These are phyloP conservation scores for Syritta pipiens DNA, from an alignment of 2,888 invertebrate genomes.

Conservation along the genomic window DNA sequence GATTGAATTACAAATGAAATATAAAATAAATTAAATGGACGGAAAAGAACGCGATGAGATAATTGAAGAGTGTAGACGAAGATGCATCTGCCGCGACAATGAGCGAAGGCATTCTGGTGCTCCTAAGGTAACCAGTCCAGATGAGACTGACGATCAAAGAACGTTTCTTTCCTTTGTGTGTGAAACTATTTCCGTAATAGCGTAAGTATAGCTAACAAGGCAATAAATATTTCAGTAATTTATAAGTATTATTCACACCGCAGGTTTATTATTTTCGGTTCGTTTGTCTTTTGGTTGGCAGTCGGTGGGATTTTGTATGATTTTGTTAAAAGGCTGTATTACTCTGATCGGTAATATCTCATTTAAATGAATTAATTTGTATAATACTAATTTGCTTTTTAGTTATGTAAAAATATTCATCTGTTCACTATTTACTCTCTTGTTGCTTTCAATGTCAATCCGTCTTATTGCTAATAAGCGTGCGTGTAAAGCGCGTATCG, in stretches of 20 bases:
- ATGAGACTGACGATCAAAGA: not conserved
- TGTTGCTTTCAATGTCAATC: not conserved
- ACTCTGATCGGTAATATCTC: slow-evolving; percentile 5
- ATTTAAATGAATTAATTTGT: too few species aligned
- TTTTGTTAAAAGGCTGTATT: not conserved
- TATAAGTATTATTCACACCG: too few species aligned
- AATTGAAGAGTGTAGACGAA: not conserved
- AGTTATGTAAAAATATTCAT: slow-evolving; percentile 1
- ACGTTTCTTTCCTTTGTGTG: slow-evolving; percentile 26
- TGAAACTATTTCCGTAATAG: slow-evolving; percentile 37
- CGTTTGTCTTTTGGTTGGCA: slow-evolving; percentile 5
- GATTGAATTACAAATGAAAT: not conserved
- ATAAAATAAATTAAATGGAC: not conserved
- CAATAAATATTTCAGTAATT: too few species aligned
- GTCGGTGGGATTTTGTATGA: slow-evolving; percentile 2
- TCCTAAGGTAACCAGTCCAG: too few species aligned
- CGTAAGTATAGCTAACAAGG: slow-evolving; percentile 34
- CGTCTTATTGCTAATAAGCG: not conserved
- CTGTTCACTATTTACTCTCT: not conserved
- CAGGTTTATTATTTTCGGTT: slow-evolving; percentile 8
- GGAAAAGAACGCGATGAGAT: not conserved
- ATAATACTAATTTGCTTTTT: not conserved
- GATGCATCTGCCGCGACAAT: slow-evolving; percentile 17
- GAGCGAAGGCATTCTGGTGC: too few species aligned
- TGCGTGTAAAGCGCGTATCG: too few species aligned